Evolutionary conservation across 2,113 vertebrate genomes (phyloP).

Genomic region (Acinonyx jubatus): DNA sequence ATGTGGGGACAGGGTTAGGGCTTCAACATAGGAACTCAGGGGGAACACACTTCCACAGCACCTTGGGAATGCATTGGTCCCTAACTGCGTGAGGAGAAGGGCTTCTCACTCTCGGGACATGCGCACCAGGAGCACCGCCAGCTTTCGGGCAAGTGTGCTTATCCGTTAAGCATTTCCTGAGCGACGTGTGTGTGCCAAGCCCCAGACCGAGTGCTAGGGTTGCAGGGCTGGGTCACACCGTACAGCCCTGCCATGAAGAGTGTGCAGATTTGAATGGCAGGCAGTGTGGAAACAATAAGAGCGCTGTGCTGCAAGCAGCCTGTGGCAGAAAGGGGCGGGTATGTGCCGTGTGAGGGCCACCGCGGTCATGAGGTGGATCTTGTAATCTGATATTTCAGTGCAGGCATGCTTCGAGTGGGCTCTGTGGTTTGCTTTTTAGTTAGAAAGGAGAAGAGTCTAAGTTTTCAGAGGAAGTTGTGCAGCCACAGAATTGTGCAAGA

Average conservation of each 20-base stretch:
- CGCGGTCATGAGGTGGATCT: not conserved
- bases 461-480: slow-evolving; percentile 40
- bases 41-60: not conserved
- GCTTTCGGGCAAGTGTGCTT: not conserved
- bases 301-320: not conserved
- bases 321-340: not conserved
- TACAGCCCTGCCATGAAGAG: fast-evolving
- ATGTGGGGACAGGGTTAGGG: not conserved
- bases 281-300: not conserved
- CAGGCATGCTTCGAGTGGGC: not conserved
- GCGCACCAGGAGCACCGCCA: not conserved
- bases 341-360: fast-evolving
- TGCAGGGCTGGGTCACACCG: not conserved
- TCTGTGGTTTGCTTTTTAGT: slow-evolving; percentile 26
- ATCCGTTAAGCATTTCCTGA: not conserved
- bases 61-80: not conserved
- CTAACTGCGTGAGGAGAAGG: not conserved
- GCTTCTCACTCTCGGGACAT: not conserved
- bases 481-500: not conserved
- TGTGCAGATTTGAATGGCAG: not conserved
- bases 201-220: not conserved
- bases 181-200: not conserved
- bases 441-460: not conserved
- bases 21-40: not conserved
- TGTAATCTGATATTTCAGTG: not conserved